A percentile compares a stretch with the other conserved stretches of the same genome.
Conservation (phyloP, 2,888 invertebrate genomes). For the Epirrhoe alternata region DNA sequence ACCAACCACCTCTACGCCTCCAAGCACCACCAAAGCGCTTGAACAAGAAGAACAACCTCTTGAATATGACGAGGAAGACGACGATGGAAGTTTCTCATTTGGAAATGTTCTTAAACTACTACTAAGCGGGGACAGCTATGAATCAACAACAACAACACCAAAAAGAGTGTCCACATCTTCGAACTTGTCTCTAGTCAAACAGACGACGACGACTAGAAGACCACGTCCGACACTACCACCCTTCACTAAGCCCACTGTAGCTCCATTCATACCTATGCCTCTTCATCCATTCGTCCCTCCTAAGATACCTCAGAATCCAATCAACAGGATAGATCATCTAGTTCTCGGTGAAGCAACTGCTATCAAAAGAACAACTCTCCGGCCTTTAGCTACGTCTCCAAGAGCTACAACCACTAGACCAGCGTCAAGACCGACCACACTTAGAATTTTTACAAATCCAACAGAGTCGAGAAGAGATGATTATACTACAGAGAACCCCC, state of each 20-base stretch:
- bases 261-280: slow-evolving; percentile 65
- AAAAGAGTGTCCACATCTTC: slow-evolving; percentile 36
- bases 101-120: slow-evolving; percentile 87
- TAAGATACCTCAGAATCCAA: slow-evolving; percentile 58
- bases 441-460: slow-evolving; percentile 30
- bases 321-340: slow-evolving; percentile 76
- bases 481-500: slow-evolving; percentile 48
- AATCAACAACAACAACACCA: slow-evolving; percentile 58
- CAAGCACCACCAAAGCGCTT: slow-evolving; percentile 43
- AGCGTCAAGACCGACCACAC: slow-evolving; percentile 37
- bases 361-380: slow-evolving; percentile 62
- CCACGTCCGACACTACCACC: slow-evolving; percentile 35
- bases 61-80: slow-evolving; percentile 74
- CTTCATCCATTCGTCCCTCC: slow-evolving; percentile 57
- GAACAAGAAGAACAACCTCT: slow-evolving; percentile 52
- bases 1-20: slow-evolving; percentile 35
- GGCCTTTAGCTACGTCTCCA: slow-evolving; percentile 50
- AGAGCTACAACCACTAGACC: slow-evolving; percentile 47
- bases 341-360: slow-evolving; percentile 77
- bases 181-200: slow-evolving; percentile 39
- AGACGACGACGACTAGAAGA: slow-evolving; percentile 44
- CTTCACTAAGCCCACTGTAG: slow-evolving; percentile 46
- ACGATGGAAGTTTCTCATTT: slow-evolving; percentile 84
- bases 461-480: slow-evolving; percentile 50
- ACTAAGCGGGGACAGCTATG: slow-evolving; percentile 80